phyloP scores from a whole-genome alignment of 2,113 vertebrate species.

The Syngnathus typhle region DNA sequence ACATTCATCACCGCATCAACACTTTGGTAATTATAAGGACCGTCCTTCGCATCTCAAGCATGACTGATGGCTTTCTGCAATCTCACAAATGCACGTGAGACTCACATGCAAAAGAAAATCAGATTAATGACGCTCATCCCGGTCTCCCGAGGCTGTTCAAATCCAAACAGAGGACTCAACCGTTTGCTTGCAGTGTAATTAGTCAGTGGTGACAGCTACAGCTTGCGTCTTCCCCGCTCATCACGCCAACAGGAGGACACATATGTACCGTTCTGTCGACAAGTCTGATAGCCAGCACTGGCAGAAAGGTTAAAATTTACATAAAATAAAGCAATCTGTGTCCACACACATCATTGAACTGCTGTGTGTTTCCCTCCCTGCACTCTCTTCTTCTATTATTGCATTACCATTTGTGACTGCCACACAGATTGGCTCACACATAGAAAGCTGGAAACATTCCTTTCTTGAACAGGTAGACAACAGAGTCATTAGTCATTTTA shows the following conservation, averaged over 20 bases:
- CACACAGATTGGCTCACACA: conserved; percentile 30
- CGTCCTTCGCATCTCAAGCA: conserved; percentile 57
- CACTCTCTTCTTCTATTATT: conserved; percentile 21
- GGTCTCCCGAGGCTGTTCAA: conserved; percentile 54
- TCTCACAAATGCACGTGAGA: conserved; percentile 38
- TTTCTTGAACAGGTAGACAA: conserved; percentile 39
- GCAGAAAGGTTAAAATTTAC: conserved; percentile 65
- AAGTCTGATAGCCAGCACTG: conserved; percentile 55
- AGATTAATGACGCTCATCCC: conserved; percentile 65
- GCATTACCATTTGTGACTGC: conserved; percentile 16
- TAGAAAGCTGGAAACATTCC: conserved; percentile 35
- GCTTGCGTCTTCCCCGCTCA: conserved; percentile 42
- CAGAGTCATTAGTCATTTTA: conserved; percentile 45
- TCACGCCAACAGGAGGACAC: conserved; percentile 57
- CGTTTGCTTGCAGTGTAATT: conserved; percentile 62
- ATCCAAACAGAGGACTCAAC: conserved; percentile 67
- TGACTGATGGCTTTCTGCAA: conserved; percentile 61
- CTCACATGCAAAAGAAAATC: conserved; percentile 41
- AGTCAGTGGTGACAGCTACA: conserved; percentile 65
- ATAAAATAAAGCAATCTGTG: conserved; percentile 61
- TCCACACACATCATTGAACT: conserved; percentile 39
- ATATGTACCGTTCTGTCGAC: conserved; percentile 56
- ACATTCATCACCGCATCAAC: conserved; percentile 50
- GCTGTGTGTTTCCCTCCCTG: not conserved
- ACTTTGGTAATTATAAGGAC: conserved; percentile 53